Evolutionary conservation across 1,140 invertebrate species (phyloP).

Genomic region (Diabrotica virgifera): DNA sequence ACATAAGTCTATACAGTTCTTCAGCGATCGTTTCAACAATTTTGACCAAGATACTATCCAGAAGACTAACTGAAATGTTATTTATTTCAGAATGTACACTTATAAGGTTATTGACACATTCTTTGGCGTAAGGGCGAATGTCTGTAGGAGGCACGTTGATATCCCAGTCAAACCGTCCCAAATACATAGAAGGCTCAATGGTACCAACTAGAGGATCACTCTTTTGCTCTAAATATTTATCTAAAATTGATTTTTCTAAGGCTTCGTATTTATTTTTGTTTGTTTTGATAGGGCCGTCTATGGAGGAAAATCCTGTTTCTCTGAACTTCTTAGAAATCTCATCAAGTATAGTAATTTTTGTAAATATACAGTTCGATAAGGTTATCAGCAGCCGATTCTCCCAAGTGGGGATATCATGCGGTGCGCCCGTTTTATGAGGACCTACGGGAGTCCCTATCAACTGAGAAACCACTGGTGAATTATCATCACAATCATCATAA

Average conservation of each 20-base stretch:
- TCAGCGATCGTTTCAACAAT: conserved; percentile 89
- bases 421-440: conserved; percentile 33
- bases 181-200: conserved; percentile 94
- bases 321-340: conserved; percentile 63
- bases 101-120: conserved; percentile 88
- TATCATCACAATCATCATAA: conserved; percentile 57
- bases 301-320: conserved; percentile 68
- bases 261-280: conserved; percentile 59
- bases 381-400: conserved; percentile 81
- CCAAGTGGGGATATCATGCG: conserved; percentile 58
- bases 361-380: conserved; percentile 87
- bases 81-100: conserved; percentile 91
- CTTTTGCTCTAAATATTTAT: conserved; percentile 88
- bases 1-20: conserved; percentile 83
- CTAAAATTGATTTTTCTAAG: conserved; percentile 68
- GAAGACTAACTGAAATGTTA: conserved; percentile 73
- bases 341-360: conserved; percentile 69
- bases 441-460: conserved; percentile 60
- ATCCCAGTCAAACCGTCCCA: conserved; percentile 84
- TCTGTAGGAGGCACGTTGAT: conserved; percentile 70
- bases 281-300: conserved; percentile 58
- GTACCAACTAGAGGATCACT: conserved; percentile 89
- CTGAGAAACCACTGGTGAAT: conserved; percentile 59
- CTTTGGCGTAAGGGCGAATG: conserved; percentile 86
- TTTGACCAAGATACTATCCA: conserved; percentile 73